phyloP scores from a whole-genome alignment of 2,797 vertebrate genomes.

The Craterocephalus amniculus region DNA sequence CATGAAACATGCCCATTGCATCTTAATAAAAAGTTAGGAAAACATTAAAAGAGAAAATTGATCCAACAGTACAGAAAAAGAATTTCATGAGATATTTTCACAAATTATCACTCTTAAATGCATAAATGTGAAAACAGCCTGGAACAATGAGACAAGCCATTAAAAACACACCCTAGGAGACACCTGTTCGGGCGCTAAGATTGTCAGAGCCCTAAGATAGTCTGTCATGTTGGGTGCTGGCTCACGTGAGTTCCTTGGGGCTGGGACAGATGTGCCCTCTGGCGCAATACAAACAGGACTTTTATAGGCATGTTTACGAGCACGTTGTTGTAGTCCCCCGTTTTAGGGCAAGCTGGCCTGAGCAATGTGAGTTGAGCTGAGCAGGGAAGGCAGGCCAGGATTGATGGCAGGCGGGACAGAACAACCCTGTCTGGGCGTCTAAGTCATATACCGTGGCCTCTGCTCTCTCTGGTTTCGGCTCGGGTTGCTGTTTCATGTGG shows the following conservation, averaged over 20 bases:
- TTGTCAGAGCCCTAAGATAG: conserved; percentile 69
- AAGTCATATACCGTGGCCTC: conserved; percentile 73
- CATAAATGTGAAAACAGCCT: conserved; percentile 33
- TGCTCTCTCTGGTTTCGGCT: conserved; percentile 77
- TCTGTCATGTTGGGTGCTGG: conserved; percentile 43
- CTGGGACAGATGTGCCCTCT: conserved; percentile 61
- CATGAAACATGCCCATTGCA: background rate
- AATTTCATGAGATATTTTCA: background rate
- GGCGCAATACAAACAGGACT: conserved; percentile 77
- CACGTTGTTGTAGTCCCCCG: conserved; percentile 43
- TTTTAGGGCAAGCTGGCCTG: conserved; percentile 58
- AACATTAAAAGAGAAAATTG: background rate
- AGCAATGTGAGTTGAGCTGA: conserved; percentile 29
- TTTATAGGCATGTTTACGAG: conserved; percentile 82
- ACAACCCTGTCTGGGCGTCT: conserved; percentile 73
- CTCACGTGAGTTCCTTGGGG: conserved; percentile 64
- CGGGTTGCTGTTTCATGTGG: conserved; percentile 74
- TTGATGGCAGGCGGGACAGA: conserved; percentile 71
- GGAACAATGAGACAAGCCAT: conserved; percentile 16
- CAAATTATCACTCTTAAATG: conserved; percentile 5
- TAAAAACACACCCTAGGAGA: conserved; percentile 37
- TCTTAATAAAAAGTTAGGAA: background rate
- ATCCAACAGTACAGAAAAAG: background rate
- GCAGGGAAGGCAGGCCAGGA: conserved; percentile 35
- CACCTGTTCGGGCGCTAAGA: conserved; percentile 74